These are phyloP conservation scores for Spodoptera exigua DNA, from an alignment of 2,888 invertebrate genomes.

Conservation along the genomic window DNA sequence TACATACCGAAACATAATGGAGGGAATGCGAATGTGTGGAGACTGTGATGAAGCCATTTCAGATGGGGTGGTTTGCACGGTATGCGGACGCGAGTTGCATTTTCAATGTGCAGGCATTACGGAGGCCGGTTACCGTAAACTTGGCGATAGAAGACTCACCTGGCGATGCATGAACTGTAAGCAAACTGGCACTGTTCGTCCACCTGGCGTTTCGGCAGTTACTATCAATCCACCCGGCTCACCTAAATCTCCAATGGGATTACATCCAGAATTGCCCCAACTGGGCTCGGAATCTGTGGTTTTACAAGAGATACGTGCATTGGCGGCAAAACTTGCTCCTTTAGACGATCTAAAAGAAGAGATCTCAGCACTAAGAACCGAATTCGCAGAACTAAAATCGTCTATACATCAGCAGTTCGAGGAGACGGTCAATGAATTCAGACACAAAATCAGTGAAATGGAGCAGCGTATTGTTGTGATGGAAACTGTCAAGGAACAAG, in stretches of 20 bases:
- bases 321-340: background rate
- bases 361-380: background rate
- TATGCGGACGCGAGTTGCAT: conserved; percentile 10
- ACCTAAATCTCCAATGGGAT: background rate
- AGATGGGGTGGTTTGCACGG: conserved; percentile 8
- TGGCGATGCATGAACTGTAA: conserved; percentile 17
- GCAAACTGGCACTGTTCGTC: background rate
- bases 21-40: conserved; percentile 3
- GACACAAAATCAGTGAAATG: background rate
- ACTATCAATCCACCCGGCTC: conserved; percentile 2
- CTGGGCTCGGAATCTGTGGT: background rate
- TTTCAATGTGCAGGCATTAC: conserved; percentile 18
- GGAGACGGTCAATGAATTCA: background rate
- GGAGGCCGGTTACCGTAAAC: conserved; percentile 4
- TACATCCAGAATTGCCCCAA: too few relatives aligned
- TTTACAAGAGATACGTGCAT: background rate
- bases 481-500: background rate
- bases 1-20: background rate
- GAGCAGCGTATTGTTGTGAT: conserved; percentile 1
- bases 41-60: background rate
- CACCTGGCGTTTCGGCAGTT: too few relatives aligned
- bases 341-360: background rate
- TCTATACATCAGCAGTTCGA: background rate
- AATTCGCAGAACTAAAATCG: background rate
- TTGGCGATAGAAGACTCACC: conserved; percentile 11